Percentiles rank a stretch among this genome's conserved stretches.
These are phyloP conservation scores for Conger conger DNA, from an alignment of 2,113 vertebrate species.

Conservation along the genomic window DNA sequence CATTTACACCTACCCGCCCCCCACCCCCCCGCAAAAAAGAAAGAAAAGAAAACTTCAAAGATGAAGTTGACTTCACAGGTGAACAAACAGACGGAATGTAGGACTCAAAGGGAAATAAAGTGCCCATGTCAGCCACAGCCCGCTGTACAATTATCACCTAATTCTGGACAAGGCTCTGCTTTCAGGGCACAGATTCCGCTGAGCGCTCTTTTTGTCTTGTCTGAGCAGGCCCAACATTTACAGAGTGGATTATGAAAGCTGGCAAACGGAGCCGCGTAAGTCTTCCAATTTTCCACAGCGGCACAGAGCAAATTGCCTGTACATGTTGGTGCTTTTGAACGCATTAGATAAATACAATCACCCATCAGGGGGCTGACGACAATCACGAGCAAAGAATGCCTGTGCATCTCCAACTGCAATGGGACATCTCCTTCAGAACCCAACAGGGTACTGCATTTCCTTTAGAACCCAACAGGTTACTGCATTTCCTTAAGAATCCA, in stretches of 20 bases:
- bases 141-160: not conserved
- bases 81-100: not conserved
- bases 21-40: not conserved
- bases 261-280: slow-evolving; percentile 42
- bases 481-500: too few relatives aligned
- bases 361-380: slow-evolving; percentile 15
- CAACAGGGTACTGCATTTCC: not conserved
- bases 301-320: slow-evolving; percentile 37
- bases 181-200: not conserved
- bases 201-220: slow-evolving; percentile 35
- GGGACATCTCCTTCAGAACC: not conserved
- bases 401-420: slow-evolving; percentile 24
- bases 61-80: not conserved
- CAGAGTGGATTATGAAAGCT: slow-evolving; percentile 37
- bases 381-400: slow-evolving; percentile 47
- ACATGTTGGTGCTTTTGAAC: slow-evolving; percentile 40
- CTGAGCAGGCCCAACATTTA: slow-evolving; percentile 46
- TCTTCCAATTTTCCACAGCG: slow-evolving; percentile 24
- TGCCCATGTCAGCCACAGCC: not conserved
- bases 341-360: slow-evolving; percentile 40
- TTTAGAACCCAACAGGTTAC: not conserved
- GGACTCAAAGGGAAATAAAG: not conserved
- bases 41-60: not conserved
- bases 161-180: not conserved
- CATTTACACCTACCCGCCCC: not conserved